Evolutionary conservation across 2,888 invertebrate genomes (phyloP).

Genomic region (Pocota personata): DNA sequence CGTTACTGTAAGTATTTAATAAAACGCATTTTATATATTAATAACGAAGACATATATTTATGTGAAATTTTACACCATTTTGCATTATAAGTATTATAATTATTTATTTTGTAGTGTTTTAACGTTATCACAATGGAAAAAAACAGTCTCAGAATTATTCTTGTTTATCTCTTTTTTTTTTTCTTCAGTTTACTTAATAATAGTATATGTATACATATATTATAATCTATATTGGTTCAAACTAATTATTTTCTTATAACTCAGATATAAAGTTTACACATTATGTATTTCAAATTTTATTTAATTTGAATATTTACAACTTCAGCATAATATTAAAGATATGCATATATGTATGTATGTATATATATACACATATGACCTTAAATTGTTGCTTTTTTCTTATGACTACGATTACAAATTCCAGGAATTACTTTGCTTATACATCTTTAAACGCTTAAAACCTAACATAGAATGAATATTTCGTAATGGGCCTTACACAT

Average conservation of each 20-base stretch:
- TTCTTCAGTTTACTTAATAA: slow-evolving; percentile 32
- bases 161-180: slow-evolving; percentile 50
- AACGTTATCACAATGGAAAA: slow-evolving; percentile 86
- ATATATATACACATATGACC: not conserved
- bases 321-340: not conserved
- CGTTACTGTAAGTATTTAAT: not conserved
- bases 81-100: slow-evolving; percentile 32
- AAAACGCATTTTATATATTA: not conserved
- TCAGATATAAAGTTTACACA: slow-evolving; percentile 8
- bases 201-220: slow-evolving; percentile 10
- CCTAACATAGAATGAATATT: not conserved
- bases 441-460: not conserved
- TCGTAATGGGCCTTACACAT: not conserved
- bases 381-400: not conserved
- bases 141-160: slow-evolving; percentile 76
- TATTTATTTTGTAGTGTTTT: slow-evolving; percentile 79
- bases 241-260: slow-evolving; percentile 22
- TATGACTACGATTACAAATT: not conserved
- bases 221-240: slow-evolving; percentile 31
- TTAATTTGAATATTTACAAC: not conserved
- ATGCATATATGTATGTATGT: not conserved
- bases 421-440: not conserved
- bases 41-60: slow-evolving; percentile 62
- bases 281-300: not conserved
- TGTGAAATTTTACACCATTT: slow-evolving; percentile 51